phyloP scores from a whole-genome alignment of 2,797 vertebrate genomes.

The Enteromius fasciolatus region DNA sequence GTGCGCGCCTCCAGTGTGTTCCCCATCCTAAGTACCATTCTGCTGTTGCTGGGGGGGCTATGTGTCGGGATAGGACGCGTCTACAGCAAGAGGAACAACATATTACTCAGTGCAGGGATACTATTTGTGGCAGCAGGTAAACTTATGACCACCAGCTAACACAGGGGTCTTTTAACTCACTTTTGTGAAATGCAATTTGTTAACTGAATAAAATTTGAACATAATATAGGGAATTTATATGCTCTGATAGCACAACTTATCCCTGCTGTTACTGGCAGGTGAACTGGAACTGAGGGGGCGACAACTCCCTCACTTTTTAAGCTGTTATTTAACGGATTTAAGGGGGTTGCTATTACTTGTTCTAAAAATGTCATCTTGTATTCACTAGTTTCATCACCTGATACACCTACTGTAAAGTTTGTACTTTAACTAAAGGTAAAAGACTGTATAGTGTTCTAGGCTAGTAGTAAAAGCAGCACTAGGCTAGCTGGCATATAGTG shows the following conservation, averaged over 20 bases:
- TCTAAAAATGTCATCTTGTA: not conserved
- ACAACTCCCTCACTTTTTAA: slow-evolving; percentile 1
- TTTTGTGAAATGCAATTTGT: not conserved
- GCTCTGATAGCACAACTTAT: slow-evolving; percentile 5
- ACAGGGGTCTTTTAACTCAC: not conserved
- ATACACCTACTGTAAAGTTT: not conserved
- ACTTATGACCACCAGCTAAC: slow-evolving; percentile 29
- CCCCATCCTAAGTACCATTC: slow-evolving; percentile 93
- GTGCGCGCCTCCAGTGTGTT: slow-evolving; percentile 98
- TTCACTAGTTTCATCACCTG: not conserved
- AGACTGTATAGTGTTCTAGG: not conserved
- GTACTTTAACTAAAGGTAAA: not conserved
- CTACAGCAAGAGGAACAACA: slow-evolving; percentile 94
- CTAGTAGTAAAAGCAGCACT: not conserved
- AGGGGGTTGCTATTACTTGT: not conserved
- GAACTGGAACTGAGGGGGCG: slow-evolving; percentile 20
- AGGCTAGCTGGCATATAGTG: not conserved
- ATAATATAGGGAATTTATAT: not conserved
- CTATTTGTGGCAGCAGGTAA: slow-evolving; percentile 97
- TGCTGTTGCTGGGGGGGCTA: slow-evolving; percentile 91
- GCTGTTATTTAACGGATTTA: slow-evolving; percentile 14
- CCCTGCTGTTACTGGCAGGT: slow-evolving; percentile 8
- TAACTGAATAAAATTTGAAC: not conserved
- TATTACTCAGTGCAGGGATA: slow-evolving; percentile 95
- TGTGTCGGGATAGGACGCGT: slow-evolving; percentile 91